phyloP scores from a whole-genome alignment of 2,888 invertebrate species.

The Troilus luridus region DNA sequence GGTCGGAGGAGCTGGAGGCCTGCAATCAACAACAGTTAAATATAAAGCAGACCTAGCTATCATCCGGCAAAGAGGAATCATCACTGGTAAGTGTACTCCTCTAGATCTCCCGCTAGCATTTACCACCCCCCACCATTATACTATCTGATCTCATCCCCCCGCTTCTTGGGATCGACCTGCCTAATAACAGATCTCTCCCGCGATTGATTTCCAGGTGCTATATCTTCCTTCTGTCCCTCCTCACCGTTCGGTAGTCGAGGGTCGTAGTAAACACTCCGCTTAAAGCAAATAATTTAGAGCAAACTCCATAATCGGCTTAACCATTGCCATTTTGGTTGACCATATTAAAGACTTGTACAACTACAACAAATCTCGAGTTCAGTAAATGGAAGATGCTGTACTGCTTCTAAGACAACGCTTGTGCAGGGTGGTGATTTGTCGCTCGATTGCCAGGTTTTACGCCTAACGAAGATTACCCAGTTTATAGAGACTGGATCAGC shows the following conservation, averaged over 20 bases:
- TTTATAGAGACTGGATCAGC: no score
- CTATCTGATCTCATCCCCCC: neutral
- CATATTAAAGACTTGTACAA: no score
- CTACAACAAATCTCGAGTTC: no score
- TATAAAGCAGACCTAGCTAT: constrained; percentile 3
- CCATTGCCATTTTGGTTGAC: no score
- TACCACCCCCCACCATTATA: constrained; percentile 42
- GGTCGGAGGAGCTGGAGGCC: neutral
- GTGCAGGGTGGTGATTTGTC: no score
- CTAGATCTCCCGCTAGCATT: constrained; percentile 6
- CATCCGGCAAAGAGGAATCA: constrained; percentile 21
- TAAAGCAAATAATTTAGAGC: no score
- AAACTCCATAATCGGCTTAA: no score
- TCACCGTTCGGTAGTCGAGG: neutral
- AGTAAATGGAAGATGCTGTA: no score
- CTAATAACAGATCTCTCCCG: constrained; percentile 11
- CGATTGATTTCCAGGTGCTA: constrained; percentile 49
- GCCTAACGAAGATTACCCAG: no score
- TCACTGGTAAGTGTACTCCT: constrained; percentile 35
- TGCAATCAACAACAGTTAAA: constrained; percentile 34
- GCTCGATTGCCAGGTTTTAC: no score
- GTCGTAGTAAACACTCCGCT: no score
- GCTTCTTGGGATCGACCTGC: constrained; percentile 1
- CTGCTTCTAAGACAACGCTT: no score
- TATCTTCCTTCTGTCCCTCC: constrained; percentile 17